Evolutionary conservation across 2,113 vertebrate genomes (phyloP), one percentile per base, ranked within the genome.

Genomic region (Zapus hudsonius): DNA sequence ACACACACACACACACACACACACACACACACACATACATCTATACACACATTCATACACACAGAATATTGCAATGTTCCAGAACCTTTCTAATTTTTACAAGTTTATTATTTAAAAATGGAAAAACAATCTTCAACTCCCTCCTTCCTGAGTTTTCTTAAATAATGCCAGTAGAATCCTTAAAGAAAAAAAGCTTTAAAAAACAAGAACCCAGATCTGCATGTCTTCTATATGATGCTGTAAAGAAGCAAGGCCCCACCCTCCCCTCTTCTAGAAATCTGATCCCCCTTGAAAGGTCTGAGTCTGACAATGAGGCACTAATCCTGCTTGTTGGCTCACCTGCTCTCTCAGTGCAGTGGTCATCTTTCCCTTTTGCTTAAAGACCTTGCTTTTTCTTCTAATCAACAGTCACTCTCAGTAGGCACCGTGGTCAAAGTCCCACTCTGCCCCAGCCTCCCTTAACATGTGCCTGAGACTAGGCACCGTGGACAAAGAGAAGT

Each of bases 101-200:
- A 94, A 33, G 10, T 47, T 61, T 67, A 10, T 25, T 64, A 42
- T 63, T 63, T 20, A 9, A 74, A 23, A 40, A 40, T n/a, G n/a
- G n/a, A 20, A 6, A 5, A 38, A 38, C 57, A 11, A 75, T 2
- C 25, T 67, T 27, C 20, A 90, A 13, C 5, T n/a, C 9, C 36
- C 42, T 33, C 75, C 76, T 6, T 89, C 19, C 42, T 84, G 73
- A 66, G 12, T 40, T 86, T 83, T 84, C 74, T 75, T 76, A 63
- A 70, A 8, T 72, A 67, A 42, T 82, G n/a, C 25, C 47, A 89
- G 42, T 42, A 64, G 81, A 69, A 74, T 7, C 3, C 0, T 19
- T 82, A 31, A n/a, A n/a, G n/a, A n/a, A n/a, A n/a, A n/a, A n/a
- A n/a, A n/a, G n/a, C n/a, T n/a, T n/a, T n/a, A n/a, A n/a, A n/a